Evolutionary conservation across 2,888 invertebrate species (phyloP), one percentile per base, ranked within the genome.

Genomic region (Mesorhabditis spiculigera): DNA sequence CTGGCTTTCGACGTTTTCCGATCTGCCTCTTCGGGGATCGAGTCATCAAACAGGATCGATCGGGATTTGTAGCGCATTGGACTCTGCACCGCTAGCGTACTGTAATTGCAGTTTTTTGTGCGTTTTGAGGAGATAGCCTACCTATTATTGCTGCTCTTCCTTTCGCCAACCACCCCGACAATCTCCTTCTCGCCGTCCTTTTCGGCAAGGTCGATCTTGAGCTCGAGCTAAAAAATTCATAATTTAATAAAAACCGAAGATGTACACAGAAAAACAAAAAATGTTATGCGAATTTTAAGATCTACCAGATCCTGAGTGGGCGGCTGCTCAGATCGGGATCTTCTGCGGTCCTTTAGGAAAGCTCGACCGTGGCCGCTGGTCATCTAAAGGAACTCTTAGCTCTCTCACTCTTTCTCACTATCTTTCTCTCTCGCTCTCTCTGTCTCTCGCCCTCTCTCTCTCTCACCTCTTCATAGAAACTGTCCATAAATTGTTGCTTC

Each of bases 391-490:
- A n/a, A n/a, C n/a, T n/a, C n/a, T n/a, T n/a, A n/a, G n/a, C n/a
- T n/a, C n/a, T n/a, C n/a, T n/a, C n/a, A n/a, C n/a, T n/a, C n/a
- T n/a, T n/a, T n/a, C n/a, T n/a, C n/a, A n/a, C n/a, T n/a, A n/a
- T n/a, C n/a, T n/a, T n/a, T n/a, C n/a, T n/a, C n/a, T n/a, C 28
- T 28, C 28, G 1, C 28, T 28, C 28, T n/a, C 28, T 28, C 28
- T 28, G 1, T 28, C 28, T 28, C 1, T 28, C 28, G 1, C 8
- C 3, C 8, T 1, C 8, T 2, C 58, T n/a, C n/a, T 50, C n/a
- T 50, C 58, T n/a, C 58, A 50, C 58, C 58, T 50, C 58, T 13
- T 50, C n/a, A 50, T 50, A 50, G 58, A 50, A 50, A 50, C n/a
- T 50, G n/a, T 50, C 58, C 58, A 50, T 50, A 50, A 50, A 50